phyloP scores from a whole-genome alignment of 1,140 invertebrate species.

The Bursaphelenchus mucronatus region DNA sequence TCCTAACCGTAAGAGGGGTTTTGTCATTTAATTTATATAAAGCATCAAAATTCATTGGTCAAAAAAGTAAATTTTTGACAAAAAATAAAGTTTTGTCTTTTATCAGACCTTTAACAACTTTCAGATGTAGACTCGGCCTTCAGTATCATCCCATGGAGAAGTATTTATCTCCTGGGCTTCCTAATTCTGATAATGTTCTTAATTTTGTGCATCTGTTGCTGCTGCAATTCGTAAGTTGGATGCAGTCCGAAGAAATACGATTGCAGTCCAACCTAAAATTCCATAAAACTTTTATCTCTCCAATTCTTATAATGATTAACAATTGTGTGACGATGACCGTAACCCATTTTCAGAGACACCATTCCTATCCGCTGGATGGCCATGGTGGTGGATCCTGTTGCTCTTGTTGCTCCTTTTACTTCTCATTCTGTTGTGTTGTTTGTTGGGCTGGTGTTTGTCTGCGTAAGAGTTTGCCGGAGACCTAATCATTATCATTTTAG shows the following conservation, averaged over 20 bases:
- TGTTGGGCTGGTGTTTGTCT: conserved; percentile 52
- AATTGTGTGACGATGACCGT: conserved; percentile 4
- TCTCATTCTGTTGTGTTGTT: conserved; percentile 54
- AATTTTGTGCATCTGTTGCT: conserved; percentile 13
- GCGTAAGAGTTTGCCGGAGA: conserved; percentile 28
- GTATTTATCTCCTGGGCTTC: conserved; percentile 1
- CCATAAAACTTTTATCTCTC: background rate
- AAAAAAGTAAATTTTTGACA: too few species aligned
- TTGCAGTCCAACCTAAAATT: background rate
- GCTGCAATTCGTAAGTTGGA: conserved; percentile 18
- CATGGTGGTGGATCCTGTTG: conserved; percentile 60
- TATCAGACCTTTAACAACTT: background rate
- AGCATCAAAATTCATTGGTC: too few species aligned
- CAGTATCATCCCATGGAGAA: conserved; percentile 11
- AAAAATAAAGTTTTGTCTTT: too few species aligned
- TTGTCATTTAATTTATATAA: too few species aligned
- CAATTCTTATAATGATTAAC: background rate
- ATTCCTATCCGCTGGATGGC: conserved; percentile 56
- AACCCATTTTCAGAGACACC: conserved; percentile 52
- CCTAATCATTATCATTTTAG: too few species aligned
- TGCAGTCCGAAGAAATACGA: conserved; percentile 9
- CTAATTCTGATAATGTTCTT: conserved; percentile 3
- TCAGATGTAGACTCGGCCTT: conserved; percentile 17
- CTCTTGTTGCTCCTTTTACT: conserved; percentile 56
- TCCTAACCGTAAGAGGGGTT: too few species aligned